Conservation (phyloP, 2,888 invertebrate species). For the Drosophila paramelanica region DNA sequence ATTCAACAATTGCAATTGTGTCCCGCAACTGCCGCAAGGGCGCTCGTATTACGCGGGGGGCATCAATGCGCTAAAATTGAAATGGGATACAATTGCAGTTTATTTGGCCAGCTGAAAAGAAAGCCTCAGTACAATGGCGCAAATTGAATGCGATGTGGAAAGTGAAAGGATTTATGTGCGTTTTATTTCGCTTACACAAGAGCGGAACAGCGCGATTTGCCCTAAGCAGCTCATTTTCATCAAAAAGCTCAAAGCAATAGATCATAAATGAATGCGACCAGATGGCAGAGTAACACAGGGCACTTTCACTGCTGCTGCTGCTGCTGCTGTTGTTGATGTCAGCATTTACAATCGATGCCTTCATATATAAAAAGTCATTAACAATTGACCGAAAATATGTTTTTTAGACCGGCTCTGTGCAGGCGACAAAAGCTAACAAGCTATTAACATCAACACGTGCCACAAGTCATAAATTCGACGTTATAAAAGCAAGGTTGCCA, state of each 20-base stretch:
- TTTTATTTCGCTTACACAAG: conserved; percentile 55
- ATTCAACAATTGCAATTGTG: conserved; percentile 1
- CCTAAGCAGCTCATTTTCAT: conserved; percentile 53
- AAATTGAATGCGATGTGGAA: conserved; percentile 54
- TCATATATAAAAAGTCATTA: conserved; percentile 34
- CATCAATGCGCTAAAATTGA: conserved; percentile 9
- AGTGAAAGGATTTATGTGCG: conserved; percentile 72
- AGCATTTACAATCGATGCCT: conserved; percentile 36
- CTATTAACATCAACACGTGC: conserved; percentile 59
- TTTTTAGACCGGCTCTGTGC: conserved; percentile 11
- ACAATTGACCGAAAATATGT: conserved; percentile 47
- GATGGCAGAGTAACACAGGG: conserved; percentile 19
- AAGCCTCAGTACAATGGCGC: conserved; percentile 36
- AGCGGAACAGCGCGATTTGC: conserved; percentile 38
- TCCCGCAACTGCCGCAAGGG: conserved; percentile 1
- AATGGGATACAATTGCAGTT: conserved; percentile 40
- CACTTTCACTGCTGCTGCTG: conserved; percentile 56
- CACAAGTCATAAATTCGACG: conserved; percentile 52
- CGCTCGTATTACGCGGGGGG: conserved; percentile 23
- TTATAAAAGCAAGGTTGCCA: conserved; percentile 65
- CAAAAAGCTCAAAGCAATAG: conserved; percentile 47
- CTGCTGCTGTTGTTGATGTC: conserved; percentile 8
- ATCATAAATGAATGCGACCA: conserved; percentile 45
- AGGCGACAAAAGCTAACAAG: conserved; percentile 62
- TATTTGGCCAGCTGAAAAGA: conserved; percentile 32